Percentiles rank a stretch among this genome's conserved stretches.
phyloP scores from a whole-genome alignment of 1,140 invertebrate species.

The Drosophila sturtevanti region DNA sequence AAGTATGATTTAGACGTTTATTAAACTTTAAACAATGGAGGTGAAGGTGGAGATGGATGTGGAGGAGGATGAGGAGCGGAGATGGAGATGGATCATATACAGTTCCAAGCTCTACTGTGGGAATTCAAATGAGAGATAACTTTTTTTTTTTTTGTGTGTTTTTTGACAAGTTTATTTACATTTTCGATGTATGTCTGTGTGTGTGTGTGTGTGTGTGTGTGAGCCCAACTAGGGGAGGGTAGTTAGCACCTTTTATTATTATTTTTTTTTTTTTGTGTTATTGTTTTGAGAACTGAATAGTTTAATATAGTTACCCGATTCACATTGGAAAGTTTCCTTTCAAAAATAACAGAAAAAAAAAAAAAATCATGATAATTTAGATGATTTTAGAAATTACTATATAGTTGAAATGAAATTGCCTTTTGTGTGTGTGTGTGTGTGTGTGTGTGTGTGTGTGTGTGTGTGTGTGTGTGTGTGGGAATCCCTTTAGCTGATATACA shows the following conservation, averaged over 20 bases:
- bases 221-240: constrained; percentile 19
- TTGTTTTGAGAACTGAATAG: constrained; percentile 5
- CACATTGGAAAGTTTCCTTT: constrained; percentile 1
- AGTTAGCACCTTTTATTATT: constrained; percentile 57
- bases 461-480: no score
- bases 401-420: neutral
- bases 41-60: neutral
- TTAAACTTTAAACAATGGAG: constrained; percentile 70
- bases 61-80: neutral
- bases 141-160: constrained; percentile 7
- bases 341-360: neutral
- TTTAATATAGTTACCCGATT: constrained; percentile 5
- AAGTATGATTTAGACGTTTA: constrained; percentile 77
- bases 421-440: no score
- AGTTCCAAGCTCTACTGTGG: constrained; percentile 54
- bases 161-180: constrained; percentile 67
- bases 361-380: neutral
- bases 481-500: neutral
- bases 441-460: no score
- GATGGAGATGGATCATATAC: neutral
- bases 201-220: neutral
- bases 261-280: neutral
- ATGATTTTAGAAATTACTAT: neutral
- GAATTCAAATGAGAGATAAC: constrained; percentile 61
- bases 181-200: constrained; percentile 32